A percentile compares a stretch with the other conserved stretches of the same genome.
Conservation (phyloP, 1,140 invertebrate genomes). For the Druon quercuslanigerum region DNA sequence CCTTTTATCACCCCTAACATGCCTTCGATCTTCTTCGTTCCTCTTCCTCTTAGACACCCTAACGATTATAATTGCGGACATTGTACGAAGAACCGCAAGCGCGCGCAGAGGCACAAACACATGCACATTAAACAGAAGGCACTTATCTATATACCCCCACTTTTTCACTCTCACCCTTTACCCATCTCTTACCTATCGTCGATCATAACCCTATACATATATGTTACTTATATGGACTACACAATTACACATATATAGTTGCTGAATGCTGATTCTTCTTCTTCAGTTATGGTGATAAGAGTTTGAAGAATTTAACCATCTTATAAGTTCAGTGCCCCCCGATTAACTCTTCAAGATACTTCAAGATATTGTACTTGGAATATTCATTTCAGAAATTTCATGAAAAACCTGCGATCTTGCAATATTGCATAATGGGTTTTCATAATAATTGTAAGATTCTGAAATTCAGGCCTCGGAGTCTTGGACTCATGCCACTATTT, state of each 20-base stretch:
- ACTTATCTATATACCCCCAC: constrained; percentile 49
- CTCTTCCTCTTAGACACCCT: constrained; percentile 51
- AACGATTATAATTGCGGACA: constrained; percentile 63
- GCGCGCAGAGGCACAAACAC: constrained; percentile 18
- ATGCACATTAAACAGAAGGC: constrained; percentile 33
- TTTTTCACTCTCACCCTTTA: constrained; percentile 24
- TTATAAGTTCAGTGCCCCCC: background rate
- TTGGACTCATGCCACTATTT: too few relatives aligned
- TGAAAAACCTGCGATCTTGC: too few relatives aligned
- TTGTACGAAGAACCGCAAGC: constrained; percentile 63
- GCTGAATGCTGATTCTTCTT: background rate
- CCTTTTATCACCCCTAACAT: constrained; percentile 10
- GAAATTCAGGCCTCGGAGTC: too few relatives aligned
- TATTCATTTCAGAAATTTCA: background rate
- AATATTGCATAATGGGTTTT: too few relatives aligned
- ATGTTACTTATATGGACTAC: background rate
- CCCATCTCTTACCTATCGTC: background rate
- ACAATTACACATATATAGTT: background rate
- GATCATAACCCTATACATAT: background rate
- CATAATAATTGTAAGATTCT: too few relatives aligned
- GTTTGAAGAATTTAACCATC: background rate
- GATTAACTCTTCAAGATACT: background rate
- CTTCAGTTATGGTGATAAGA: background rate
- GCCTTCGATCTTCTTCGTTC: constrained; percentile 52
- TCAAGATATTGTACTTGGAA: background rate